Base-by-base conservation (phyloP, 2,113 vertebrate species). In the Poecile atricapillus region DNA sequence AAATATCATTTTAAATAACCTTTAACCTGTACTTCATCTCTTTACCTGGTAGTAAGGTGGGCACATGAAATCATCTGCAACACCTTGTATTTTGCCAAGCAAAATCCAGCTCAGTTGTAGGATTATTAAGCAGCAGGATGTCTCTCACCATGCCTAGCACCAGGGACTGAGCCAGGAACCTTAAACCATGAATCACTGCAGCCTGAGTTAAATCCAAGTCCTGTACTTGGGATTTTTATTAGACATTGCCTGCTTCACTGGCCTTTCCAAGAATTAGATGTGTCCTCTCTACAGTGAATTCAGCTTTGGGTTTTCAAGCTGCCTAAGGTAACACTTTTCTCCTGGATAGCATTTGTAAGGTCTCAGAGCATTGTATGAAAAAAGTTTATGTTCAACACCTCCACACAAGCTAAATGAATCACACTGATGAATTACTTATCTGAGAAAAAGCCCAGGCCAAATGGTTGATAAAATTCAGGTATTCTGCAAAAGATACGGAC, bases 151-250 rank as follows among this genome's bases (percentile, higher is more conserved):
- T 84, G 56, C 74, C 91, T 84, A 91, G 85, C 74, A 87, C 59
- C 53, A 68, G 3, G 5, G 65, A 60, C 53, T 69, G 87, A 89
- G 93, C 95, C 95, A 94, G 83, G 89, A 95, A 84, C 60, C 44
- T 92, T 89, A 84, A 94, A 63, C 64, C 44, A 89, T 94, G 89
- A 95, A 95, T 96, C 93, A 94, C 52, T 89, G 39, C n/a, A 94
- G 71, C 91, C 94, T 87, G 62, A 91, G 44, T 31, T 78, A 82
- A 90, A 91, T 89, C 93, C 95, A 94, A 70, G 53, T 75, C 73
- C 69, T 37, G 49, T 60, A 65, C 28, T 86, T 47, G 24, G 31
- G 80, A 64, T 56, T 89, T 93, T 86, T 94, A 88, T 92, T 88
- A 85, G 79, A 44, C 21, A 22, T 9, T 71, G 74, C 69, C 73